Evolutionary conservation across 1,140 invertebrate genomes (phyloP).

Genomic region (Rhopalosiphum maidis): DNA sequence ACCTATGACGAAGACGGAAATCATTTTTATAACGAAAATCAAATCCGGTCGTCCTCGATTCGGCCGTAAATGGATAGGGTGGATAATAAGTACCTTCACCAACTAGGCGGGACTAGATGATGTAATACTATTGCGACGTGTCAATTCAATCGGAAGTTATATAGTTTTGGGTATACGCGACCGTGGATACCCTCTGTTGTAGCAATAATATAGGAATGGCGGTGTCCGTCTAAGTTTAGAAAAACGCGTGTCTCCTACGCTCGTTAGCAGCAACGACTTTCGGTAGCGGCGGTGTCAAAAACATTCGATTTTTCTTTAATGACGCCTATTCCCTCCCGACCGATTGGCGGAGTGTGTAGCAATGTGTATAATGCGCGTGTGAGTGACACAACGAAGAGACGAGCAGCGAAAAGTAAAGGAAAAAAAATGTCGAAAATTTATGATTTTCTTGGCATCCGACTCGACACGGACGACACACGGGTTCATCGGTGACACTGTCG

Average conservation of each 20-base stretch:
- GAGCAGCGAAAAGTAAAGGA: neutral
- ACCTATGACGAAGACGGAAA: neutral
- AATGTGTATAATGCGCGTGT: neutral
- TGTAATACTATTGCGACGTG: neutral
- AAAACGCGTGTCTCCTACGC: neutral
- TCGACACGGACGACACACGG: neutral
- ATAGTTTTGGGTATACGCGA: neutral
- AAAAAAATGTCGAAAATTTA: conserved; percentile 51
- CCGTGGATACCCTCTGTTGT: neutral
- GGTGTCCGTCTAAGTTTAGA: conserved; percentile 48
- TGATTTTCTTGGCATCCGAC: conserved; percentile 49
- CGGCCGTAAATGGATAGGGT: no score
- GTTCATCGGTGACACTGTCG: conserved; percentile 33
- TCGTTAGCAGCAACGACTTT: neutral
- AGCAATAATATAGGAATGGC: neutral
- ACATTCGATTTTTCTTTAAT: conserved; percentile 52
- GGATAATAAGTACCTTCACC: no score
- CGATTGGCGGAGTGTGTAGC: neutral
- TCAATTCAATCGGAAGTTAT: neutral
- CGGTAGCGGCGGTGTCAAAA: neutral
- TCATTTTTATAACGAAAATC: neutral
- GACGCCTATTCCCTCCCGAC: neutral
- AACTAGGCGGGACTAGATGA: no score
- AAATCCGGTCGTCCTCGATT: neutral
- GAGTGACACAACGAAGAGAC: conserved; percentile 21